Conservation (phyloP, 1,140 invertebrate genomes). For the Drosophila novamexicana region DNA sequence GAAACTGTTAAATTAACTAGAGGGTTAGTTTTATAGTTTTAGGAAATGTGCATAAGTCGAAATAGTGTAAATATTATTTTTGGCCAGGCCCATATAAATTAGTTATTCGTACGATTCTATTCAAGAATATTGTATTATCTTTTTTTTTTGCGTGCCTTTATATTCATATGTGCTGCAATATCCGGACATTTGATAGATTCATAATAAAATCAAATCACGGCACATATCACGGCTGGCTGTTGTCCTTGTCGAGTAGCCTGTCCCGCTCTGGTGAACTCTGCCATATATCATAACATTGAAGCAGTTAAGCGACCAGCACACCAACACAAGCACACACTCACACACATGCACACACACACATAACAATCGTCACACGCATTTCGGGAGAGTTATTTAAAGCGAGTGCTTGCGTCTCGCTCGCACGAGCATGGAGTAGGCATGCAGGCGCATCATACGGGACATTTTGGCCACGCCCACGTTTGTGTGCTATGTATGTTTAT, state of each 20-base stretch:
- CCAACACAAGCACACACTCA: not conserved
- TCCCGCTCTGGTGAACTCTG: constrained; percentile 10
- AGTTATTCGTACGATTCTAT: too few species aligned
- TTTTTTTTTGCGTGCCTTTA: not conserved
- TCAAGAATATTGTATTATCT: not conserved
- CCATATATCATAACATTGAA: constrained; percentile 26
- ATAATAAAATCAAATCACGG: constrained; percentile 20
- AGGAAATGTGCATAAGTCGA: too few species aligned
- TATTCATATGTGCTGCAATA: not conserved
- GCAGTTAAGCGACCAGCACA: constrained; percentile 32
- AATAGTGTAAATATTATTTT: too few species aligned
- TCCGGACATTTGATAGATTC: not conserved
- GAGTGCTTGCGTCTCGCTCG: constrained; percentile 34
- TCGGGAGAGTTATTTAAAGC: constrained; percentile 43
- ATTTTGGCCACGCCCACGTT: constrained; percentile 59
- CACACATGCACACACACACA: not conserved
- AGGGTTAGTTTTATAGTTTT: too few species aligned
- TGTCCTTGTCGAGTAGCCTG: constrained; percentile 15
- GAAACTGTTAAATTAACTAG: too few species aligned
- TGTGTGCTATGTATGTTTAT: constrained; percentile 40
- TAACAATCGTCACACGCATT: constrained; percentile 57
- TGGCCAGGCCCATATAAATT: too few species aligned
- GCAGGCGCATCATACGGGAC: constrained; percentile 24
- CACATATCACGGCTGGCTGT: not conserved
- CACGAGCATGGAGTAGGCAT: constrained; percentile 10